Percentiles rank a stretch among this genome's conserved stretches.
Conservation (phyloP, 2,888 invertebrate species). For the Leucoptera coffeella region DNA sequence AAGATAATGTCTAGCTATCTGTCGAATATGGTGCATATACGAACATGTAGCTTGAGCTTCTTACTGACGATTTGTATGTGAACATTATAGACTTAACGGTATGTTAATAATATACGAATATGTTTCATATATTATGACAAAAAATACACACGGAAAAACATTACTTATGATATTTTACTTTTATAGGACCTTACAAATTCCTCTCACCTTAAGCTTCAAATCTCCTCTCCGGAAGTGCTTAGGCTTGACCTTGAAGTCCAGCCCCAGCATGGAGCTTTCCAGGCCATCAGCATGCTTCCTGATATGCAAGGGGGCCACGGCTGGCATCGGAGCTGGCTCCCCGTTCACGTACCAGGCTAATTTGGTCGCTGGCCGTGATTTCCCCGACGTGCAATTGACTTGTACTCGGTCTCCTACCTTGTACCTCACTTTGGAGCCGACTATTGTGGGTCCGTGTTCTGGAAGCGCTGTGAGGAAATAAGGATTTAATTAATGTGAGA, state of each 20-base stretch:
- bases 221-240: slow-evolving; percentile 81
- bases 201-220: slow-evolving; percentile 70
- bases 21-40: too few relatives aligned
- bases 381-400: slow-evolving; percentile 79
- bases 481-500: neutral
- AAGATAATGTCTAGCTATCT: too few relatives aligned
- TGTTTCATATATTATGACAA: too few relatives aligned
- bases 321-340: slow-evolving; percentile 58
- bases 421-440: slow-evolving; percentile 73
- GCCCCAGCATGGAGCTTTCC: slow-evolving; percentile 68
- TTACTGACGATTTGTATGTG: too few relatives aligned
- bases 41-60: too few relatives aligned
- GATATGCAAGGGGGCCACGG: slow-evolving; percentile 42
- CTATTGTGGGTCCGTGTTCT: slow-evolving; percentile 74
- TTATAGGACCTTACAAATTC: neutral
- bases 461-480: slow-evolving; percentile 62
- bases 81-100: too few relatives aligned
- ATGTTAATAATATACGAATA: too few relatives aligned
- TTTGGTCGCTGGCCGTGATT: slow-evolving; percentile 76
- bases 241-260: slow-evolving; percentile 74
- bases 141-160: too few relatives aligned
- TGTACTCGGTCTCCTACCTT: slow-evolving; percentile 75
- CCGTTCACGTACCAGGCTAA: slow-evolving; percentile 86
- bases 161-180: too few relatives aligned
- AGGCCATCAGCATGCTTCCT: slow-evolving; percentile 56